A percentile compares a stretch with the other conserved stretches of the same genome.
phyloP scores from a whole-genome alignment of 37 sponge, comb jelly and placozoan genomes.

The Mnemiopsis leidyi region DNA sequence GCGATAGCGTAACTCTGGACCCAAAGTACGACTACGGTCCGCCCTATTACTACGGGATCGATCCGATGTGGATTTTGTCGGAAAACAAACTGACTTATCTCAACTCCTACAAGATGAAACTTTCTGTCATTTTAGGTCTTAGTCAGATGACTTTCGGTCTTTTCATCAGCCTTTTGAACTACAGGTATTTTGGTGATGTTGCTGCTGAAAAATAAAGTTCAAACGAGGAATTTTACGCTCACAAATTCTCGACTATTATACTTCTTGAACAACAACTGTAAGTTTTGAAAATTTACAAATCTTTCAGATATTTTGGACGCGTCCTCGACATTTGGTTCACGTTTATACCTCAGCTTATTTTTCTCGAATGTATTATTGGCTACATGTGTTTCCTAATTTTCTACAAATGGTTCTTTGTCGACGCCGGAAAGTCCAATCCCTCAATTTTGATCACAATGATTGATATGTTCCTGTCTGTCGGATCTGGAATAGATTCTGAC shows the following conservation, averaged over 20 bases:
- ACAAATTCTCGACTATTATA: neutral
- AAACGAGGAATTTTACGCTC: no score
- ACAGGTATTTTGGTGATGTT: conserved; percentile 87
- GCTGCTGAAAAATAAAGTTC: no score
- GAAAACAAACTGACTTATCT: conserved; percentile 82
- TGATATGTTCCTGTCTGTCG: conserved; percentile 90
- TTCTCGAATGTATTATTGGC: conserved; percentile 85
- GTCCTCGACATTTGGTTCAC: neutral
- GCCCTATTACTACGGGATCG: conserved; percentile 95
- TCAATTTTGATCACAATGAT: conserved; percentile 89
- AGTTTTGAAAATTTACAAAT: no score
- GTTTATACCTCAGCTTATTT: conserved; percentile 73
- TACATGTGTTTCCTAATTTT: conserved; percentile 87
- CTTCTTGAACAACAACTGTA: neutral
- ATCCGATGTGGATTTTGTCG: conserved; percentile 92
- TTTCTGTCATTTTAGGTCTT: conserved; percentile 88
- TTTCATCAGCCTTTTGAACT: conserved; percentile 80
- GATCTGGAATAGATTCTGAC: conserved; percentile 67
- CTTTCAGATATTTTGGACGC: neutral
- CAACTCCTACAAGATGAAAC: conserved; percentile 98
- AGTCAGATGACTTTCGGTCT: conserved; percentile 95
- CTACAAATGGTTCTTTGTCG: conserved; percentile 78
- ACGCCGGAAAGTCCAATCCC: conserved; percentile 67
- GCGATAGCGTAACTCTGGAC: neutral
- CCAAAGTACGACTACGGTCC: neutral